Conservation (phyloP, 2,888 invertebrate genomes). For the Drosophila melanosoma region DNA sequence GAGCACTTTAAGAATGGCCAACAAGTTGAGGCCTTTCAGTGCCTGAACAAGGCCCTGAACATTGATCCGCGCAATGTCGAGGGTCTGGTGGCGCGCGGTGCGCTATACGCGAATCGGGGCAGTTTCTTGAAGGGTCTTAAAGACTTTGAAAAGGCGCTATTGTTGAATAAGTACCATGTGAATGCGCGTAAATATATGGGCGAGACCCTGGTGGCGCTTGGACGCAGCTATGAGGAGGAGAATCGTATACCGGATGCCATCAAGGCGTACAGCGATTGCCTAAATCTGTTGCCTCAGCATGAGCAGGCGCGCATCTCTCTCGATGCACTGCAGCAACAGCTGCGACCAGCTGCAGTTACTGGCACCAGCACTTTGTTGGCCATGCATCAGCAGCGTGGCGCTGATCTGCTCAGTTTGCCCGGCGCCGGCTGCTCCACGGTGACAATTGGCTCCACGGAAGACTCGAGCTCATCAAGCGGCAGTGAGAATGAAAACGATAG, state of each 20-base stretch:
- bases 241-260: slow-evolving; percentile 93
- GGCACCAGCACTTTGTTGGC: slow-evolving; percentile 5
- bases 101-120: slow-evolving; percentile 96
- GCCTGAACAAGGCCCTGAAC: slow-evolving; percentile 95
- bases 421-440: slow-evolving; percentile 2
- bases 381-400: slow-evolving; percentile 11
- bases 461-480: slow-evolving; percentile 60
- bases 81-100: slow-evolving; percentile 95
- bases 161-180: slow-evolving; percentile 94
- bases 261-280: slow-evolving; percentile 93
- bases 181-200: slow-evolving; percentile 98
- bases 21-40: slow-evolving; percentile 97
- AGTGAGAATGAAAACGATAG: slow-evolving; percentile 46
- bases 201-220: slow-evolving; percentile 95
- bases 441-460: slow-evolving; percentile 56
- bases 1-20: slow-evolving; percentile 96
- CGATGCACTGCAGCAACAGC: slow-evolving; percentile 91
- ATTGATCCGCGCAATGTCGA: slow-evolving; percentile 97
- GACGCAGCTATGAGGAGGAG: slow-evolving; percentile 94
- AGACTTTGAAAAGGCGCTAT: slow-evolving; percentile 96
- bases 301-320: slow-evolving; percentile 94
- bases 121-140: slow-evolving; percentile 97
- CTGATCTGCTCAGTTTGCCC: slow-evolving; percentile 32
- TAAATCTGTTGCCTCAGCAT: slow-evolving; percentile 93
- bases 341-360: slow-evolving; percentile 25